Evolutionary conservation across 2,797 vertebrate species (phyloP).

Genomic region (Pampus argenteus): DNA sequence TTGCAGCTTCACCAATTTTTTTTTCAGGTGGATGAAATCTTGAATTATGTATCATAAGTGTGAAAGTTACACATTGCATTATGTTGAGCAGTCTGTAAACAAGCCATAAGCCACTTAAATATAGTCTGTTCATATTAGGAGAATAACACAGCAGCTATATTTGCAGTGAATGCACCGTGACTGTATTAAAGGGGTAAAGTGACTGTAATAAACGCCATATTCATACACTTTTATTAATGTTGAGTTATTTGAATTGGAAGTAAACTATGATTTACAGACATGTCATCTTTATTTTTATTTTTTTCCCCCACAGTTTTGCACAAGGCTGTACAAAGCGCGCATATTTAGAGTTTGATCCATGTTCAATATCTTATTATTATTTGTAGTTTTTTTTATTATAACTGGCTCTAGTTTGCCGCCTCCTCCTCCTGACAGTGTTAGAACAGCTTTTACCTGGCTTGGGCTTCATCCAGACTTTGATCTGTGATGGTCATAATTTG

Average conservation of each 20-base stretch:
- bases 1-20: conserved; percentile 16
- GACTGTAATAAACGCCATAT: conserved; percentile 20
- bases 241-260: conserved; percentile 35
- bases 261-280: conserved; percentile 24
- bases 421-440: conserved; percentile 4
- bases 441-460: conserved; percentile 90
- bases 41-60: conserved; percentile 22
- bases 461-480: conserved; percentile 98
- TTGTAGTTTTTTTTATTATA: not conserved
- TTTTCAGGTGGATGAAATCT: conserved; percentile 1
- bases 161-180: not conserved
- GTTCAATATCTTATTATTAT: not conserved
- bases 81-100: conserved; percentile 9
- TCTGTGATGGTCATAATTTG: conserved; percentile 99
- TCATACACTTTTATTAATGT: conserved; percentile 34
- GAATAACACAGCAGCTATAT: not conserved
- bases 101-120: not conserved
- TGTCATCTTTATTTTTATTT: conserved; percentile 10
- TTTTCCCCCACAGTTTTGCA: conserved; percentile 3
- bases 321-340: not conserved
- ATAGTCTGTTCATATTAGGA: conserved; percentile 3
- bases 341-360: not conserved
- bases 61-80: conserved; percentile 42
- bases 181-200: conserved; percentile 2
- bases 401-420: conserved; percentile 38